These are phyloP conservation scores for Tenthredo livida DNA, from an alignment of 2,888 invertebrate genomes.

Conservation along the genomic window DNA sequence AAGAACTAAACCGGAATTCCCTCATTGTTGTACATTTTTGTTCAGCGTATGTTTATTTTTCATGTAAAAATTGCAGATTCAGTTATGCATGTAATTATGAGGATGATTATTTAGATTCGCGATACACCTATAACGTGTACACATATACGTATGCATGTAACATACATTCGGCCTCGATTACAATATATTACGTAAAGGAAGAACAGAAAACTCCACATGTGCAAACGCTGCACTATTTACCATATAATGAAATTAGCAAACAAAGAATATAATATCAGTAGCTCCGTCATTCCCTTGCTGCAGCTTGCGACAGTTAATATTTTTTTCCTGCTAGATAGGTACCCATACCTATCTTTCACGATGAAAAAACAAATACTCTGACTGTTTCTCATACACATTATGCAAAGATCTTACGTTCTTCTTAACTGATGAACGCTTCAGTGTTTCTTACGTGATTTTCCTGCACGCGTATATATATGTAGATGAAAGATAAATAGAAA, in stretches of 20 bases:
- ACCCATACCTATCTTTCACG: not conserved
- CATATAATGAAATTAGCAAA: not conserved
- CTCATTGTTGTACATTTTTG: not conserved
- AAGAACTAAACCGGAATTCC: not conserved
- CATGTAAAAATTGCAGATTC: not conserved
- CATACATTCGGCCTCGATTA: not conserved
- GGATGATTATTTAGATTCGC: not conserved
- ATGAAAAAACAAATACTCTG: not conserved
- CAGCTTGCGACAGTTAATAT: not conserved
- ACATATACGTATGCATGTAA: not conserved
- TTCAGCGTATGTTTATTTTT: not conserved
- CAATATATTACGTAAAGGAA: not conserved
- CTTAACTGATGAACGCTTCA: not conserved
- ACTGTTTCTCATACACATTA: not conserved
- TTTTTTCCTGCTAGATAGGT: not conserved
- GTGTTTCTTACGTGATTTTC: slow-evolving; percentile 22
- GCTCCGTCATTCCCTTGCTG: not conserved
- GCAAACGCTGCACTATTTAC: not conserved
- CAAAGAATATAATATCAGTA: not conserved
- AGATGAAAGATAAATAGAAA: not conserved
- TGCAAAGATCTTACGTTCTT: not conserved
- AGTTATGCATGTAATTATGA: not conserved
- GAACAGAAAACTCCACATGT: not conserved
- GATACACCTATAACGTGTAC: not conserved
- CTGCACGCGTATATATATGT: too few species aligned